Evolutionary conservation across 2,797 vertebrate species (phyloP), one percentile per base, ranked within the genome.

Genomic region (Furcifer pardalis): DNA sequence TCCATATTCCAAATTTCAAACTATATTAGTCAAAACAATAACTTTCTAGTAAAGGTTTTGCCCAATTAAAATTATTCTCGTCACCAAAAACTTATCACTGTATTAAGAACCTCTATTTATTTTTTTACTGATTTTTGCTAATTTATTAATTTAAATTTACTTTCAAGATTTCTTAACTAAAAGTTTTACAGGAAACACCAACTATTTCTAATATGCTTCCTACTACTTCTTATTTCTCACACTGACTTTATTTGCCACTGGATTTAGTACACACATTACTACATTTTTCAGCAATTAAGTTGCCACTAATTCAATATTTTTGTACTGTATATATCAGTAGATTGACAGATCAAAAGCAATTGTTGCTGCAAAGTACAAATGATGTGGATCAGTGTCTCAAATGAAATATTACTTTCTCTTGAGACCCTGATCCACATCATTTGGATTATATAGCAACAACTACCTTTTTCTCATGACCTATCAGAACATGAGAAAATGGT

Each of bases 221-320:
- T 9, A 6, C 4, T 37, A 37, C 37, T 75, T 75, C 56, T 19
- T 19, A 74, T 82, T 30, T n/a, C 23, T 52, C 52, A 62, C 7
- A 9, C 52, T 74, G 1, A 46, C 0, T 65, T 12, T 63, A 21
- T 74, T 40, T 75, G 66, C 10, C 17, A 76, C 2, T 68, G 46
- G 17, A 66, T 82, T 21, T 32, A 69, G 75, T 40, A 76, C 3
- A 0, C 44, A 1, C n/a, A n/a, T n/a, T n/a, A n/a, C 1, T 8
- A 75, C 32, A 84, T 82, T 44, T 56, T 35, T 63, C 78, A 27
- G 2, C 60, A 84, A 30, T 63, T 79, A 81, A 35, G 68, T 69
- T 72, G 72, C 63, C 40, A 81, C 32, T 49, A 75, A 80, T 44
- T 17, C 1, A n/a, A 27, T 80, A n/a, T 37, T 60, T 86, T 69